These are phyloP conservation scores for Oopsacas minuta DNA, from an alignment of 37 sponge, comb jelly and placozoan genomes.

Conservation along the genomic window DNA sequence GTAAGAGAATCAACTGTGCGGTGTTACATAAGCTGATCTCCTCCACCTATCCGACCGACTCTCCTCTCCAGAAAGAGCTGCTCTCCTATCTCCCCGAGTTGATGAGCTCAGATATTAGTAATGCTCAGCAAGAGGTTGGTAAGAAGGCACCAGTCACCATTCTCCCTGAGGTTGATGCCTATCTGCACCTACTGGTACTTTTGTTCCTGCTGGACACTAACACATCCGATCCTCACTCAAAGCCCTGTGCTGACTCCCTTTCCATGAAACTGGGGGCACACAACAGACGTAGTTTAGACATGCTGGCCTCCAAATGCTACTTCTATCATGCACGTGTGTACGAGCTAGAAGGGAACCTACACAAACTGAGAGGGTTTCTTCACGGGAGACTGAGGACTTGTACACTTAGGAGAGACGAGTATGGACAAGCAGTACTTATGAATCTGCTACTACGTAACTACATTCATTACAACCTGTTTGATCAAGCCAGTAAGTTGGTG, in stretches of 20 bases:
- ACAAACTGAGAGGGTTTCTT: slow-evolving; percentile 64
- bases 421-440: slow-evolving; percentile 70
- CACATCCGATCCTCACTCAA: slow-evolving; percentile 28
- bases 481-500: slow-evolving; percentile 84
- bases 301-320: slow-evolving; percentile 69
- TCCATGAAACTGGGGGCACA: slow-evolving; percentile 39
- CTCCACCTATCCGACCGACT: slow-evolving; percentile 36
- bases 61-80: neutral
- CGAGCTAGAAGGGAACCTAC: slow-evolving; percentile 62
- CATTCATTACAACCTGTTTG: slow-evolving; percentile 87
- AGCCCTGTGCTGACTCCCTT: slow-evolving; percentile 53
- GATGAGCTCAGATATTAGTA: slow-evolving; percentile 43
- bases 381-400: slow-evolving; percentile 78
- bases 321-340: slow-evolving; percentile 81
- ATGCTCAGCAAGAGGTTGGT: neutral
- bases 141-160: neutral
- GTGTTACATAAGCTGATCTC: slow-evolving; percentile 44
- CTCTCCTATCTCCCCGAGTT: neutral
- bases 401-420: slow-evolving; percentile 69
- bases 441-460: slow-evolving; percentile 88
- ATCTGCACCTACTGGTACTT: slow-evolving; percentile 64
- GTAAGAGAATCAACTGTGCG: slow-evolving; percentile 52
- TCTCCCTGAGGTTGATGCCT: slow-evolving; percentile 55
- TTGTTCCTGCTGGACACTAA: slow-evolving; percentile 47
- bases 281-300: slow-evolving; percentile 64